phyloP scores from a whole-genome alignment of 37 sponge, comb jelly and placozoan genomes.

The Theonella swinhoei region DNA sequence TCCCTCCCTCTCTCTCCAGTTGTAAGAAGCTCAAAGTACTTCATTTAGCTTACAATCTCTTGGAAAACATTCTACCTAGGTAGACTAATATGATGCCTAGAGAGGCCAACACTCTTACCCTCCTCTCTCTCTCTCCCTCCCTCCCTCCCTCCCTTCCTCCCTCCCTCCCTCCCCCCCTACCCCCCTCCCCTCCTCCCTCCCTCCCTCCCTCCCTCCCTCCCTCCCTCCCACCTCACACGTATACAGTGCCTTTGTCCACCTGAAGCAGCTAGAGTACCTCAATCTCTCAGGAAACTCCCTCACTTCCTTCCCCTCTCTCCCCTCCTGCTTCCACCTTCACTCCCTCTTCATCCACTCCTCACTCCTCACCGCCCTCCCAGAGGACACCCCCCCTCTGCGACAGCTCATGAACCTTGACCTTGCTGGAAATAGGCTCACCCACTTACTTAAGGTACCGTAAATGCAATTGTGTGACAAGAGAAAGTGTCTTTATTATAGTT shows the following conservation, averaged over 20 bases:
- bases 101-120: not conserved
- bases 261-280: conserved; percentile 49
- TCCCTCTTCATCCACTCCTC: conserved; percentile 61
- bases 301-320: conserved; percentile 43
- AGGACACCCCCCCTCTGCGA: conserved; percentile 16
- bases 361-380: conserved; percentile 41
- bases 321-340: conserved; percentile 43
- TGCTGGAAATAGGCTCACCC: conserved; percentile 47
- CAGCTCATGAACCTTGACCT: conserved; percentile 54
- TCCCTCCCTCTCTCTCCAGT: no score
- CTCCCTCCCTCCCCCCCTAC: no score
- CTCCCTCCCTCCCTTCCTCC: not conserved
- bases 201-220: not conserved
- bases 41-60: conserved; percentile 63
- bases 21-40: conserved; percentile 66
- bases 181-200: not conserved
- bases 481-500: no score
- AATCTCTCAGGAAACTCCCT: conserved; percentile 72
- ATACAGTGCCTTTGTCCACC: conserved; percentile 42
- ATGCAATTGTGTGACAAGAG: not conserved
- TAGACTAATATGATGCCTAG: conserved; percentile 12
- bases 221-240: conserved; percentile 3
- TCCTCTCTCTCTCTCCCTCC: not conserved
- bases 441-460: conserved; percentile 36
- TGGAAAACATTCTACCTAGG: conserved; percentile 47